phyloP scores from a whole-genome alignment of 2,113 vertebrate species.

The Hucho hucho region DNA sequence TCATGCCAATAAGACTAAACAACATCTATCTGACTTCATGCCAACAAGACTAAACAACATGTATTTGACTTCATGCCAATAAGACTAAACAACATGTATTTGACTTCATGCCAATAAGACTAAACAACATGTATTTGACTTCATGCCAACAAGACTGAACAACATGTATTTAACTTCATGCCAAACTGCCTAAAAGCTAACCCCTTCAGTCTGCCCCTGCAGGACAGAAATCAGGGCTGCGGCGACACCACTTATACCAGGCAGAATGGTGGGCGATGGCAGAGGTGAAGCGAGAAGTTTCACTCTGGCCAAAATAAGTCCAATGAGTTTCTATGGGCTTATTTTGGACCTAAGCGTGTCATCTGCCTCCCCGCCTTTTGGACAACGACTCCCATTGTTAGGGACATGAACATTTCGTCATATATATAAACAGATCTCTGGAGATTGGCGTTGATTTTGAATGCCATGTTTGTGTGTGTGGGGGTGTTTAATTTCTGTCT shows the following conservation, averaged over 20 bases:
- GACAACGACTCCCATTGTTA: not conserved
- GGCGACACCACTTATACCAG: constrained; percentile 9
- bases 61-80: no score
- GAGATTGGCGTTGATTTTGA: not conserved
- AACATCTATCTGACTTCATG: no score
- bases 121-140: constrained; percentile 2
- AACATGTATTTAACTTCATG: not conserved
- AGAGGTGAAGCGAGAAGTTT: no score
- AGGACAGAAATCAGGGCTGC: constrained; percentile 36
- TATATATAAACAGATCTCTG: not conserved
- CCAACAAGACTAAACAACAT: no score
- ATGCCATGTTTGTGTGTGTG: not conserved
- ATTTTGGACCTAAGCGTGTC: no score
- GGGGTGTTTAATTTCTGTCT: not conserved
- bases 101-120: not conserved
- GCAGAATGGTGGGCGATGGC: not conserved
- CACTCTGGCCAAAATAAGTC: no score
- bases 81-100: not conserved
- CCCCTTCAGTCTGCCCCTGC: constrained; percentile 42
- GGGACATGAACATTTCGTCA: no score
- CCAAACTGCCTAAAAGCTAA: not conserved
- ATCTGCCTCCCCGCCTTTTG: not conserved
- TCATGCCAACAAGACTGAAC: constrained; percentile 6
- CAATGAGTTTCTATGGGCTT: no score
- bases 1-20: no score